phyloP scores from a whole-genome alignment of 2,113 vertebrate genomes.

The Ceratotherium simum region DNA sequence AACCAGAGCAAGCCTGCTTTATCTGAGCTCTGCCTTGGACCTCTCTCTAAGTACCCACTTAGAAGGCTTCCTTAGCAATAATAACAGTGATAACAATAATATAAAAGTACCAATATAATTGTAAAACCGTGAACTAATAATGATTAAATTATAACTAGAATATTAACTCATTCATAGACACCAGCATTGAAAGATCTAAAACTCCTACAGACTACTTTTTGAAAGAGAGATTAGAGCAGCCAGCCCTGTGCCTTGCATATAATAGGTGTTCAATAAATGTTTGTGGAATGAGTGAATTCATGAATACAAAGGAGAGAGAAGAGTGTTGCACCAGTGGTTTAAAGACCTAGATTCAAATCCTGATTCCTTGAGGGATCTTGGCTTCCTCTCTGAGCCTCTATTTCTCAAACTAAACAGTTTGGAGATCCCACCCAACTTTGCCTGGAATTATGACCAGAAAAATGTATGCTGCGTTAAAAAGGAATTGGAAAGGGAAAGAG shows the following conservation, averaged over 20 bases:
- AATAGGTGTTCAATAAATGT: not conserved
- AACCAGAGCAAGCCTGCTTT: not conserved
- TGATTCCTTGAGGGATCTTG: not conserved
- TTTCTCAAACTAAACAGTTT: conserved; percentile 12
- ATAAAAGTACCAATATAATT: not conserved
- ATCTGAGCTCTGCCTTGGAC: not conserved
- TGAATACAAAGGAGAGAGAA: not conserved
- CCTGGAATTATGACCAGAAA: not conserved
- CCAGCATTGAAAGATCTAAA: not conserved
- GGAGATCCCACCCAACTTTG: not conserved
- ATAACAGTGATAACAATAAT: not conserved
- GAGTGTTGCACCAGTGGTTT: not conserved
- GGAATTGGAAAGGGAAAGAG: not conserved
- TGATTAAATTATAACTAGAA: not conserved
- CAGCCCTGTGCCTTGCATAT: not conserved
- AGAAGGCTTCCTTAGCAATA: conserved; percentile 3
- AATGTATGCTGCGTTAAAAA: not conserved
- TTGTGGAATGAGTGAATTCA: conserved; percentile 1
- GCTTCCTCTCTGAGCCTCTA: not conserved
- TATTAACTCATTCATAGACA: not conserved
- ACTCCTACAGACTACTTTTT: not conserved
- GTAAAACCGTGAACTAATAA: not conserved
- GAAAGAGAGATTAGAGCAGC: not conserved
- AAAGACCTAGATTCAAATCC: not conserved
- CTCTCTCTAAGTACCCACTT: not conserved